phyloP scores from a whole-genome alignment of 2,113 vertebrate species.

The Gnathonemus longibarbis region DNA sequence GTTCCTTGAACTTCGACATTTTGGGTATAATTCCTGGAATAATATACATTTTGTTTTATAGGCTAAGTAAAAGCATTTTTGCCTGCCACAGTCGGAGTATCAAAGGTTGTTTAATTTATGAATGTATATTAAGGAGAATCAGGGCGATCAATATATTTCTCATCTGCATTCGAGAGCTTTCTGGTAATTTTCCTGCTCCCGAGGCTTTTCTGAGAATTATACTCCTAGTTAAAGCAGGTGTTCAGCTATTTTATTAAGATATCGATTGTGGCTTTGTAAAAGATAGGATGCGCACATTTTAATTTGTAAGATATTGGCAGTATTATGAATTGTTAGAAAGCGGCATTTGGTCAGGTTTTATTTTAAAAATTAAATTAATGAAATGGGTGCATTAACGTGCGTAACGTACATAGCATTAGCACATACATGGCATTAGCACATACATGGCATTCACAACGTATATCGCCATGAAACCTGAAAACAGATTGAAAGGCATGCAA shows the following conservation, averaged over 20 bases:
- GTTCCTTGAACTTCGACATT: conserved; percentile 19
- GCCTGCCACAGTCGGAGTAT: conserved; percentile 64
- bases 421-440: not conserved
- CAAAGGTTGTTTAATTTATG: conserved; percentile 77
- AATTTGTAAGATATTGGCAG: conserved; percentile 69
- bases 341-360: conserved; percentile 61
- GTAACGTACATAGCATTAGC: not conserved
- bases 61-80: conserved; percentile 52
- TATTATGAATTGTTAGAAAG: conserved; percentile 75
- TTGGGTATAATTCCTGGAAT: conserved; percentile 14
- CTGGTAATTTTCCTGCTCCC: conserved; percentile 73
- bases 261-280: conserved; percentile 79
- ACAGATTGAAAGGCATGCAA: not conserved
- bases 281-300: conserved; percentile 74
- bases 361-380: not conserved
- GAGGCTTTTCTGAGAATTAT: conserved; percentile 75
- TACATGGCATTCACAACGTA: not conserved
- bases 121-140: conserved; percentile 75
- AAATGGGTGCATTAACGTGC: not conserved
- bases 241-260: conserved; percentile 74
- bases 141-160: conserved; percentile 73
- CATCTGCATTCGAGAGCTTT: conserved; percentile 73
- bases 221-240: conserved; percentile 66
- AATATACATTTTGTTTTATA: conserved; percentile 23
- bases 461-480: not conserved